These are phyloP conservation scores for Pogona vitticeps DNA, from an alignment of 2,113 vertebrate genomes.

Conservation along the genomic window DNA sequence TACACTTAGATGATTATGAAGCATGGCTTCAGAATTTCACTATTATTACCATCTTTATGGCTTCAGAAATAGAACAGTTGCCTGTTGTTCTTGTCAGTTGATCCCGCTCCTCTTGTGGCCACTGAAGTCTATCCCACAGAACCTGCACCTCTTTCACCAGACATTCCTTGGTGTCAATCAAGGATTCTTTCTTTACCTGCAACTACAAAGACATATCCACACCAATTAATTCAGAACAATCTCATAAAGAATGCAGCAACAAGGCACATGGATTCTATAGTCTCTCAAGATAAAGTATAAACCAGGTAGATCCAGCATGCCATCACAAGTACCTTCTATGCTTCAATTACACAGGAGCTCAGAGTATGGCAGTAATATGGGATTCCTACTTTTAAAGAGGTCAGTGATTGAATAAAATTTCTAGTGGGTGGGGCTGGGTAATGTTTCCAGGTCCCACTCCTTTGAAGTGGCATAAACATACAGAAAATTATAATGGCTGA, in stretches of 20 bases:
- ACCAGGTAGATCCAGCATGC: neutral
- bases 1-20: neutral
- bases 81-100: neutral
- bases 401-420: neutral
- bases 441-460: neutral
- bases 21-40: neutral
- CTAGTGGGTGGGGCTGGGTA: neutral
- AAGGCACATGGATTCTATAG: neutral
- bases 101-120: neutral
- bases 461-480: neutral
- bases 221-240: neutral
- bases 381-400: too few relatives aligned
- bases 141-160: neutral
- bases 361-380: too few relatives aligned
- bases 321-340: neutral
- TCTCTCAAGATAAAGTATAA: neutral
- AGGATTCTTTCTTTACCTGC: slow-evolving; percentile 1
- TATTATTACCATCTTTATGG: slow-evolving; percentile 14
- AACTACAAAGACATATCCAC: neutral
- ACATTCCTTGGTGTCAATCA: neutral
- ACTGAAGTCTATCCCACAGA: slow-evolving; percentile 16
- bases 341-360: too few relatives aligned
- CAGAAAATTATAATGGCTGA: neutral
- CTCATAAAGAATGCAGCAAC: neutral
- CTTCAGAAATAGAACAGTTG: slow-evolving; percentile 13